Evolutionary conservation across 2,797 vertebrate species (phyloP).

Genomic region (Tokudaia muenninki): DNA sequence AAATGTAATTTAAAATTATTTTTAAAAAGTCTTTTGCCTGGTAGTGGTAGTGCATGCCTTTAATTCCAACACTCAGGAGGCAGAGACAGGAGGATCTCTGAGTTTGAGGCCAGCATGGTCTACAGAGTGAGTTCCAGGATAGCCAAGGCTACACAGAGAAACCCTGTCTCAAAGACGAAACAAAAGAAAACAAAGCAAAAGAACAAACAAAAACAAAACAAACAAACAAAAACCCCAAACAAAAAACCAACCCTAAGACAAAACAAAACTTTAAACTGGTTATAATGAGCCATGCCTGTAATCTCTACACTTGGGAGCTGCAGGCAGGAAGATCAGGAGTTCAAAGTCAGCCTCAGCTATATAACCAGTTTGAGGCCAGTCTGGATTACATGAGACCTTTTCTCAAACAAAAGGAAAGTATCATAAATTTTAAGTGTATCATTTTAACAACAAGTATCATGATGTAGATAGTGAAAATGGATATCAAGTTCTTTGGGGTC

Average conservation of each 20-base stretch:
- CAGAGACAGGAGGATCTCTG: neutral
- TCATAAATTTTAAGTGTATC: neutral
- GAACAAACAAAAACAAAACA: too few species aligned
- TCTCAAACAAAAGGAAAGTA: neutral
- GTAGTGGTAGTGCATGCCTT: neutral
- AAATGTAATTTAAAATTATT: neutral
- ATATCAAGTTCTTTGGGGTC: neutral
- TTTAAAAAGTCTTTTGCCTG: neutral
- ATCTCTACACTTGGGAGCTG: neutral
- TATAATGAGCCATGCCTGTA: neutral
- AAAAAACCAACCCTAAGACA: too few species aligned
- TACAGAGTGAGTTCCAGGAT: neutral
- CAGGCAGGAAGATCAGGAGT: neutral
- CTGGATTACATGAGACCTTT: neutral
- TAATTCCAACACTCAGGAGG: neutral
- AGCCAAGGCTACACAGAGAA: neutral
- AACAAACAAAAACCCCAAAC: too few species aligned
- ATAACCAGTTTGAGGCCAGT: neutral
- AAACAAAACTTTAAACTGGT: neutral
- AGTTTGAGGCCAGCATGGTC: neutral
- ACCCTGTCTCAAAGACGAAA: neutral
- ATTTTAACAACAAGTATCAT: neutral
- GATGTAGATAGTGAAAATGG: neutral
- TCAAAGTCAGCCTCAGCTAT: neutral
- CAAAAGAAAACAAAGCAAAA: neutral